Percentiles rank a stretch among this genome's conserved stretches.
Conservation (phyloP, 2,888 invertebrate species). For the Adelphocoris suturalis region DNA sequence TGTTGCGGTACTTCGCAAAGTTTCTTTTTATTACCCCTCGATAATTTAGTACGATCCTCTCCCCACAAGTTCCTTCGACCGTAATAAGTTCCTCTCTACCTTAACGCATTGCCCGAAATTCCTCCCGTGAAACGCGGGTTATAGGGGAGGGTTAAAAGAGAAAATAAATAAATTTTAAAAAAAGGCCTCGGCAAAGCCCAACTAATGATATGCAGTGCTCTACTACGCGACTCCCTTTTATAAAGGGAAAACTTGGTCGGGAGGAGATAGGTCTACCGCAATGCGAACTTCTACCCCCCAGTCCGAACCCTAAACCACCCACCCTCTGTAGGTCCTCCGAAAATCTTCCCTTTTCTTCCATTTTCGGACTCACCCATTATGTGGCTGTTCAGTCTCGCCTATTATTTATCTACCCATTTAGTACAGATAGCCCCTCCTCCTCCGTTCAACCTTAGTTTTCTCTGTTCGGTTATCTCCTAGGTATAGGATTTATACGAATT, state of each 20-base stretch:
- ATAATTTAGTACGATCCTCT: no score
- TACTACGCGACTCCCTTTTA: constrained; percentile 1
- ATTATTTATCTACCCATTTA: constrained; percentile 22
- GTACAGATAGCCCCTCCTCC: background rate
- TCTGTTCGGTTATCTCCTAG: constrained; percentile 13
- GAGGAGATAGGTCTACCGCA: constrained; percentile 50
- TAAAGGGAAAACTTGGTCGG: constrained; percentile 22
- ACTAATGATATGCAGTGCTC: constrained; percentile 16
- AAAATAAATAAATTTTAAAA: no score
- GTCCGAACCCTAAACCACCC: background rate
- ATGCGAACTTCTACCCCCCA: constrained; percentile 44
- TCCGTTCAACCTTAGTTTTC: background rate
- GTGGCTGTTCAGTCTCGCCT: constrained; percentile 18
- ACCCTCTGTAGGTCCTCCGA: background rate
- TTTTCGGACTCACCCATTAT: constrained; percentile 9
- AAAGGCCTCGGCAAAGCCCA: background rate
- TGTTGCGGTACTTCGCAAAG: no score
- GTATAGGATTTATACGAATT: constrained; percentile 13
- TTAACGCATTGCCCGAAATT: constrained; percentile 1
- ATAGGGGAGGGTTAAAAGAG: background rate
- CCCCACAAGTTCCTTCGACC: no score
- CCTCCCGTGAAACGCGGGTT: background rate
- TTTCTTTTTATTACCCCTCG: no score
- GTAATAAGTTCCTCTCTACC: background rate
- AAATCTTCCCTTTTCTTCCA: background rate